These are phyloP conservation scores for Anolis sagrei DNA, from an alignment of 2,113 vertebrate genomes.

Conservation along the genomic window DNA sequence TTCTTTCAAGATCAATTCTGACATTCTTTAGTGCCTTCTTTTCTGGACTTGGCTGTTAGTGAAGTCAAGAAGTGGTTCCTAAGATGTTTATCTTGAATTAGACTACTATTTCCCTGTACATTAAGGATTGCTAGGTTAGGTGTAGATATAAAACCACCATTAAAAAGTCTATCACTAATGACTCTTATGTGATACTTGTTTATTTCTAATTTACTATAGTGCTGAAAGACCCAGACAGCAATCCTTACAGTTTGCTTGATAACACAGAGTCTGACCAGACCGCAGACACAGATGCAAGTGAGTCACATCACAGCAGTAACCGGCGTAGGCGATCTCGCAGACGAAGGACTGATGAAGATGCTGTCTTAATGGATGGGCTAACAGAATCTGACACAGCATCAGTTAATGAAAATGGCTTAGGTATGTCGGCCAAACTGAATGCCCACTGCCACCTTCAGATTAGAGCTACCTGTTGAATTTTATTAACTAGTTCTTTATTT, in stretches of 20 bases:
- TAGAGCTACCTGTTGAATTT: constrained; percentile 34
- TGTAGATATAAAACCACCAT: background rate
- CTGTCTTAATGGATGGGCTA: constrained; percentile 94
- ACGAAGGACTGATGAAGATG: constrained; percentile 94
- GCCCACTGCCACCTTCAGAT: background rate
- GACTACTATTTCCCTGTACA: background rate
- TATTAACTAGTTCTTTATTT: background rate
- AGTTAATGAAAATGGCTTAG: constrained; percentile 95
- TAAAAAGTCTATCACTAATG: background rate
- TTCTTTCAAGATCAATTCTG: background rate
- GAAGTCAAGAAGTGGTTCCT: background rate
- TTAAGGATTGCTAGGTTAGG: background rate
- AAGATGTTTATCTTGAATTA: background rate
- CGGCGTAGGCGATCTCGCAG: constrained; percentile 92
- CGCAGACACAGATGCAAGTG: constrained; percentile 94
- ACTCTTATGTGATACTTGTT: constrained; percentile 45
- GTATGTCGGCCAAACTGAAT: constrained; percentile 74
- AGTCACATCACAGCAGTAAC: constrained; percentile 90
- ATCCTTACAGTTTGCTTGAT: constrained; percentile 89
- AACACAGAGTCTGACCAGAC: constrained; percentile 98
- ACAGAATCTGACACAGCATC: constrained; percentile 97
- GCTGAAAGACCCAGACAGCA: constrained; percentile 90
- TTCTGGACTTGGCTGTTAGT: background rate
- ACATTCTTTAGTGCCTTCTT: background rate
- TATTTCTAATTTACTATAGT: constrained; percentile 73